phyloP scores from a whole-genome alignment of 2,797 vertebrate species.

The Peromyscus aztecus region DNA sequence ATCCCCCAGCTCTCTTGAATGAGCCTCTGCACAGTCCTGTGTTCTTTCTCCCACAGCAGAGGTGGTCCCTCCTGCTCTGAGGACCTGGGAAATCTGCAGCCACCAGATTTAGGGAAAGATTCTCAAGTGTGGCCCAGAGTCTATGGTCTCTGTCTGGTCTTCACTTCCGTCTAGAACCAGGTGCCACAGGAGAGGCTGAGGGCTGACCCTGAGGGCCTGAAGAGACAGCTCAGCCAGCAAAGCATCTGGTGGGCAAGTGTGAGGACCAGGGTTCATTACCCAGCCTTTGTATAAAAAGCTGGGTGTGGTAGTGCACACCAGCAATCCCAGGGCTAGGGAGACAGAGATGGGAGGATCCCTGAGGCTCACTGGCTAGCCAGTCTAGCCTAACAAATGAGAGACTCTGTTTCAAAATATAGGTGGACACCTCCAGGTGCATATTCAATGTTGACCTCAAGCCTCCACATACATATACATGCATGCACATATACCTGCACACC shows the following conservation, averaged over 20 bases:
- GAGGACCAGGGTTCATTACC: background rate
- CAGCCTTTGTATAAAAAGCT: background rate
- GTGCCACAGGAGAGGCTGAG: background rate
- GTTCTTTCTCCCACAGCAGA: background rate
- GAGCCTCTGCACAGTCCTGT: background rate
- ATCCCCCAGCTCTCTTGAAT: background rate
- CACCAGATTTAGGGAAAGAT: background rate
- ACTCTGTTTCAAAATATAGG: background rate
- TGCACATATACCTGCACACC: background rate
- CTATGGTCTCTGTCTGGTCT: background rate
- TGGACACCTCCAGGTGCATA: background rate
- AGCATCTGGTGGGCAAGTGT: background rate
- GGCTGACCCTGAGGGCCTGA: background rate
- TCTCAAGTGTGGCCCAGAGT: background rate
- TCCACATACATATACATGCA: background rate
- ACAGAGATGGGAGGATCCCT: background rate
- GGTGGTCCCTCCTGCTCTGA: background rate
- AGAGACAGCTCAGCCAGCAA: background rate
- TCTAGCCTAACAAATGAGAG: background rate
- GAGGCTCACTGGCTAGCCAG: no score
- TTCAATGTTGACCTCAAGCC: background rate
- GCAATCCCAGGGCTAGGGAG: background rate
- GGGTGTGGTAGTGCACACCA: background rate
- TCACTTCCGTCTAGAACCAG: background rate
- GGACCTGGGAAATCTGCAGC: background rate